Evolutionary conservation across 2,113 vertebrate genomes (phyloP).

Genomic region (Ptychochromis oligacanthus): DNA sequence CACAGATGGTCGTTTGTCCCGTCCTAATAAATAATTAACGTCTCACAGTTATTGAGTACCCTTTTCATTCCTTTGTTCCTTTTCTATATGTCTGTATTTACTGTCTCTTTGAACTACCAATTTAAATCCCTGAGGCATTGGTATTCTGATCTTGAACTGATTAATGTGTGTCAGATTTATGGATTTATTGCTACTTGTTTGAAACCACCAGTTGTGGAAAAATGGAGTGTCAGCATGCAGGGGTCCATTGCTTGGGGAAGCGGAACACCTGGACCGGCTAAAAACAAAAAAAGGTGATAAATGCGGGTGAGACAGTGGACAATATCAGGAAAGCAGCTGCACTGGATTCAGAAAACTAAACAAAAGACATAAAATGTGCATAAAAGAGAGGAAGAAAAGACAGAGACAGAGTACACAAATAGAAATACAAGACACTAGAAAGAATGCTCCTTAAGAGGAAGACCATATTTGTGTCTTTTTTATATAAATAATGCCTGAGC

Average conservation of each 20-base stretch:
- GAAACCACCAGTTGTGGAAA: neutral
- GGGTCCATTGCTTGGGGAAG: constrained; percentile 4
- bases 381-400: neutral
- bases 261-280: constrained; percentile 55
- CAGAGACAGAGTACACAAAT: neutral
- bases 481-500: constrained; percentile 24
- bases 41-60: neutral
- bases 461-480: constrained; percentile 10
- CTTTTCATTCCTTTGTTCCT: neutral
- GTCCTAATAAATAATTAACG: neutral
- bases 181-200: constrained; percentile 34
- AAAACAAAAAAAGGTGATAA: constrained; percentile 44
- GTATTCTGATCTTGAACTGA: neutral
- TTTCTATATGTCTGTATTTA: constrained; percentile 17
- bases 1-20: neutral
- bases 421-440: neutral
- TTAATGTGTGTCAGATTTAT: constrained; percentile 2
- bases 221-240: neutral
- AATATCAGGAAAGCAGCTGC: constrained; percentile 66
- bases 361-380: neutral
- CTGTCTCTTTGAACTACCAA: neutral
- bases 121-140: neutral
- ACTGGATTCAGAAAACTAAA: constrained; percentile 13
- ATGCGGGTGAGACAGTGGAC: neutral
- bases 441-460: neutral